Percentiles rank a stretch among this genome's conserved stretches.
phyloP scores from a whole-genome alignment of 1,140 invertebrate genomes.

The Laupala kohalensis region DNA sequence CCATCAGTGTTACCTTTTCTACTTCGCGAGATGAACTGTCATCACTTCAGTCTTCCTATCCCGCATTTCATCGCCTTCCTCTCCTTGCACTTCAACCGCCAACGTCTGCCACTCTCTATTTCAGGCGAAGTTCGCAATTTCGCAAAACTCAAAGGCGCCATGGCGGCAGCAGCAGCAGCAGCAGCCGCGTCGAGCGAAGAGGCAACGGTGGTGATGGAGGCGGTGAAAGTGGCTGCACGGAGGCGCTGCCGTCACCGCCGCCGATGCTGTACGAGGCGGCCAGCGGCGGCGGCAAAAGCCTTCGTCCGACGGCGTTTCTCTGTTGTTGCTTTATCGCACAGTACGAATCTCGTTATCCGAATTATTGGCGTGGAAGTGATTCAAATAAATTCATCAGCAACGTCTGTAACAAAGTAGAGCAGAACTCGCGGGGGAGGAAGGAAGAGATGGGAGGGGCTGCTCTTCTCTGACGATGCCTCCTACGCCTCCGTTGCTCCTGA shows the following conservation, averaged over 20 bases:
- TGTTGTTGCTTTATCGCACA: neutral
- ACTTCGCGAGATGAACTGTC: too few species aligned
- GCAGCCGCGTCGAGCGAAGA: neutral
- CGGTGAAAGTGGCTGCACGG: neutral
- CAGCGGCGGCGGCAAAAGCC: neutral
- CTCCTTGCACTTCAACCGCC: neutral
- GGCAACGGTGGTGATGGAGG: neutral
- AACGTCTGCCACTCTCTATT: neutral
- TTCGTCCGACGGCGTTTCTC: neutral
- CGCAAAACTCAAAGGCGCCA: conserved; percentile 6
- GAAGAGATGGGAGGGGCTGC: neutral
- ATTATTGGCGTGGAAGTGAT: conserved; percentile 11
- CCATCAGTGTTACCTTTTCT: too few species aligned
- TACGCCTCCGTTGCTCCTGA: too few species aligned
- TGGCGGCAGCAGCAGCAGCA: neutral
- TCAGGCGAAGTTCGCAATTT: neutral
- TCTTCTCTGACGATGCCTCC: too few species aligned
- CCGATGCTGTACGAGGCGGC: too few species aligned
- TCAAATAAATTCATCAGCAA: conserved; percentile 13
- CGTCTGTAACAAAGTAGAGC: neutral
- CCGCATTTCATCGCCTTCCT: neutral
- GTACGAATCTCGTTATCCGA: conserved; percentile 10
- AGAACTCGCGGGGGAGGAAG: neutral
- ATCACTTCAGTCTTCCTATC: too few species aligned
- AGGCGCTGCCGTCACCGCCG: too few species aligned